Conservation (phyloP, 2,113 vertebrate species). For the Semnopithecus entellus region DNA sequence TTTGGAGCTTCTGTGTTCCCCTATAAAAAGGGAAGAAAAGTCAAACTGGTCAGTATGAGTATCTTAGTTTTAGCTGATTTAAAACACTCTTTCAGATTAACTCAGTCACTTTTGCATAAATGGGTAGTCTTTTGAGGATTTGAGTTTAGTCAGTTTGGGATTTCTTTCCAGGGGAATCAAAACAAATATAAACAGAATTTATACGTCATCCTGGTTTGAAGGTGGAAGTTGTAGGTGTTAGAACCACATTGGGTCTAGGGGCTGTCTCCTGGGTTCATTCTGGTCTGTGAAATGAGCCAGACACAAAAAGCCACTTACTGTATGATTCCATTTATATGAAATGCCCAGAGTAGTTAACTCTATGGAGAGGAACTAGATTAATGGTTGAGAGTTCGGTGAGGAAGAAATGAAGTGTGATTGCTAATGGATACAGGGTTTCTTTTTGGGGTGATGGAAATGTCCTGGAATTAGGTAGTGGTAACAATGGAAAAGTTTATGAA, state of each 20-base stretch:
- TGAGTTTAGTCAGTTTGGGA: not conserved
- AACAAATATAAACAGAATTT: not conserved
- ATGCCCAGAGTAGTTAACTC: not conserved
- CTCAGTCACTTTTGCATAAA: not conserved
- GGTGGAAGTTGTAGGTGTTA: too few species aligned
- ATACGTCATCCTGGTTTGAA: rapidly evolving
- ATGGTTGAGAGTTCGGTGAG: not conserved
- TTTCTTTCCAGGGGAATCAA: not conserved
- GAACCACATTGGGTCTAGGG: not conserved
- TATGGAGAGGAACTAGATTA: not conserved
- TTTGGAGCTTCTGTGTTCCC: not conserved
- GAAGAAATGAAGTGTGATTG: not conserved
- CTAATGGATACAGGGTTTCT: not conserved
- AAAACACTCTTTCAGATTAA: not conserved
- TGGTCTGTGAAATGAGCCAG: not conserved
- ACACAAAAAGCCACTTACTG: not conserved
- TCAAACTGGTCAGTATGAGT: not conserved
- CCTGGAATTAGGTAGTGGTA: not conserved
- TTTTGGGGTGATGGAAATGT: not conserved
- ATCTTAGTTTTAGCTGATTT: not conserved
- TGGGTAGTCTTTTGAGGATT: not conserved
- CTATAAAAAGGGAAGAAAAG: slow-evolving; percentile 40
- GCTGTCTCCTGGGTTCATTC: not conserved
- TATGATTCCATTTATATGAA: not conserved
- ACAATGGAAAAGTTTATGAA: not conserved